Base-by-base conservation (phyloP, 2,113 vertebrate genomes). In the Mesocricetus auratus region DNA sequence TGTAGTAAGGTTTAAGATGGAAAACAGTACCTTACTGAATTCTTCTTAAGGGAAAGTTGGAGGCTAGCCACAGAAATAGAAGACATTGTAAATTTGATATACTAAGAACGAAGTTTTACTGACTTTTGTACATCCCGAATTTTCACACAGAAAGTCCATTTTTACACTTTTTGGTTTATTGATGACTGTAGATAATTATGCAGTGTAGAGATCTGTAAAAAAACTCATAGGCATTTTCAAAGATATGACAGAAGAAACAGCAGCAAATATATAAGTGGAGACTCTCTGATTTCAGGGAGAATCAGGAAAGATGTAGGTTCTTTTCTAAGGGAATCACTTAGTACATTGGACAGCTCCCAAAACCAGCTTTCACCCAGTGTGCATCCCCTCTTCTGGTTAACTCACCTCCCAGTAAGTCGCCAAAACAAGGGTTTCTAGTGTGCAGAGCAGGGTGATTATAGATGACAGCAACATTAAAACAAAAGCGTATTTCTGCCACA, bases 301-400 rank as follows among this genome's bases (percentile, higher is more conserved):
- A 79, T 45, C n/a, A 4, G 7, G 64, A 50, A 39, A 26, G 47
- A 60, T 16, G 17, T 47, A 56, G 69, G 8, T 86, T 58, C 15
- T 36, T 82, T 42, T 11, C 39, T 47, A 78, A 29, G 39, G 50
- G 73, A 64, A 90, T 53, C 17, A 11, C 58, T 89, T 93, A 96
- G 89, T 93, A 98, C 98, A 4, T 78, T 98, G 98, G 98, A 99
- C 98, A 98, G 98, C 98, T 98, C 98, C 98, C 93, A 71, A 93
- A 86, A 77, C 39, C 50, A 0, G 62, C 79, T 91, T 94, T 45
- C 78, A n/a, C 0, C 86, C 39, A 96, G 94, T 78, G 78, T 12
- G 22, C 36, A 50, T 21, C 58, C 82, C 4, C 6, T 64, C 16
- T 58, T 90, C 13, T 73, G n/a, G n/a, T n/a, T 66, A 12, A 86